Percentiles rank a stretch among this genome's conserved stretches.
Conservation (phyloP, 2,888 invertebrate species). For the Myopa tessellatipennis region DNA sequence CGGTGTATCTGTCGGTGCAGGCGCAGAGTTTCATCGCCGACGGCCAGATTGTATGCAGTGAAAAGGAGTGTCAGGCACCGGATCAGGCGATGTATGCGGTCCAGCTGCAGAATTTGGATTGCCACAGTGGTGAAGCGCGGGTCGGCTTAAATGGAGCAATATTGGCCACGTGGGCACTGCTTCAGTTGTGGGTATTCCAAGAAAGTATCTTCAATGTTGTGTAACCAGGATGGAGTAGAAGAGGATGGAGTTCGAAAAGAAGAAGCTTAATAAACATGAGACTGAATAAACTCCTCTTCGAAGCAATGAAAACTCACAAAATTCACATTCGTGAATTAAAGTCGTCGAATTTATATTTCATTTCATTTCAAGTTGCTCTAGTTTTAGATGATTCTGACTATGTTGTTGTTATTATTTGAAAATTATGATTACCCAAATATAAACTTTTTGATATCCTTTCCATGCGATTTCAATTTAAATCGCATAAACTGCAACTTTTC, state of each 20-base stretch:
- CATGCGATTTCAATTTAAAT: conserved; percentile 39
- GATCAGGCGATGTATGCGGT: conserved; percentile 76
- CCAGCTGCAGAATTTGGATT: conserved; percentile 76
- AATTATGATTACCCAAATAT: conserved; percentile 12
- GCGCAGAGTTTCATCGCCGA: conserved; percentile 55
- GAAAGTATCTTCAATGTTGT: not conserved
- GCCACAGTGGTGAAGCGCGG: conserved; percentile 69
- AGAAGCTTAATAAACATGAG: too few relatives aligned
- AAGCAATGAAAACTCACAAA: too few relatives aligned
- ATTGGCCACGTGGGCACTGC: not conserved
- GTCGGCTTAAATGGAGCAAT: not conserved
- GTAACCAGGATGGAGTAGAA: too few relatives aligned
- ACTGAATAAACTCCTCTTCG: too few relatives aligned
- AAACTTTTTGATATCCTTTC: conserved; percentile 20
- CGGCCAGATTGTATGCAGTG: conserved; percentile 69
- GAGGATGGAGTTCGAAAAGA: too few relatives aligned
- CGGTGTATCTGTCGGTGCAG: conserved; percentile 77
- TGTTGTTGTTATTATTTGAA: not conserved
- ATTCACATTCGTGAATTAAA: not conserved
- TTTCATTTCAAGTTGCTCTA: not conserved
- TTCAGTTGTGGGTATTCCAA: not conserved
- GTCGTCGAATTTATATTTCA: not conserved
- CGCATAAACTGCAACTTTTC: conserved; percentile 38
- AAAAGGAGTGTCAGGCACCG: conserved; percentile 75
- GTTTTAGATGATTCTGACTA: not conserved